Conservation (phyloP, 2,113 vertebrate genomes). For the Notiomystis cincta region DNA sequence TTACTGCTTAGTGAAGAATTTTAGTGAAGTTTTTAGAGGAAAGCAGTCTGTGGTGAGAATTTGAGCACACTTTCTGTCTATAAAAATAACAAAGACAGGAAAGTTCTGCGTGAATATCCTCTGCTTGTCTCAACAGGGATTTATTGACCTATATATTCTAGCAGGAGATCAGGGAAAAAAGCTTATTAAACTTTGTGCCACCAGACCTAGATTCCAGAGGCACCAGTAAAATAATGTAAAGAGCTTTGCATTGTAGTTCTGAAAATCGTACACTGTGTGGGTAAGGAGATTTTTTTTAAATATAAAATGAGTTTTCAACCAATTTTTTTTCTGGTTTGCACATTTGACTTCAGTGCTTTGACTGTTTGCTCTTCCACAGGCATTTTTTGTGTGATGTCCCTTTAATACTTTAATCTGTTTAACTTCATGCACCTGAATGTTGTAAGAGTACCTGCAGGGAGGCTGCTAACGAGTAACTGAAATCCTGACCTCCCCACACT, state of each 20-base stretch:
- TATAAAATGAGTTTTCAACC: neutral
- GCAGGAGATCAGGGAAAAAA: neutral
- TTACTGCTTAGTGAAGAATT: neutral
- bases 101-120: neutral
- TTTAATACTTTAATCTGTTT: neutral
- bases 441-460: neutral
- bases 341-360: neutral
- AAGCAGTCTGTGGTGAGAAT: neutral
- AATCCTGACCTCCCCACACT: neutral
- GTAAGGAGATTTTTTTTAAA: too few species aligned
- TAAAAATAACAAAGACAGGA: neutral
- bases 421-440: neutral
- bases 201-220: neutral
- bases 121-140: neutral
- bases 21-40: neutral
- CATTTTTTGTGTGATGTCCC: neutral
- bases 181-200: neutral
- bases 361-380: fast-evolving
- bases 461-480: neutral
- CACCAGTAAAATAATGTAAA: neutral
- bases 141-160: neutral
- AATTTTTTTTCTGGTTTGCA: neutral
- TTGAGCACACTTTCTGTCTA: neutral
- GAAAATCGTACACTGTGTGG: neutral
- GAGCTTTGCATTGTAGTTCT: neutral